A percentile compares a stretch with the other conserved stretches of the same genome.
phyloP scores from a whole-genome alignment of 2,888 invertebrate species.

The Drosophila bunnanda region DNA sequence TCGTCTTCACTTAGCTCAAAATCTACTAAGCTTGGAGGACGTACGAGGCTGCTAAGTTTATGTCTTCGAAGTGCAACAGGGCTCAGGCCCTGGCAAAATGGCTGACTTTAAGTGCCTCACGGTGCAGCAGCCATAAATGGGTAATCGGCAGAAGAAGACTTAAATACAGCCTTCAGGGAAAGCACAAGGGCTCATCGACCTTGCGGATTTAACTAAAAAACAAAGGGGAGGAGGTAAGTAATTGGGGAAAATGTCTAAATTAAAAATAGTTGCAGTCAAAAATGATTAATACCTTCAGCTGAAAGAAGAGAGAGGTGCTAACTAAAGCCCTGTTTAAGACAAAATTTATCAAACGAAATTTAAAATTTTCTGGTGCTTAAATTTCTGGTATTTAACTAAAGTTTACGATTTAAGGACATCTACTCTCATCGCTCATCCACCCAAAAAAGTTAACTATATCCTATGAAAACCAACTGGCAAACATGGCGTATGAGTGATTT shows the following conservation, averaged over 20 bases:
- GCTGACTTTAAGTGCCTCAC: slow-evolving; percentile 18
- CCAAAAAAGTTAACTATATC: slow-evolving; percentile 2
- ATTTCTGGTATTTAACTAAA: background rate
- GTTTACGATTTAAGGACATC: too few relatives aligned
- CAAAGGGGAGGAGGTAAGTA: slow-evolving; percentile 1
- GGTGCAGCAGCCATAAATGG: slow-evolving; percentile 21
- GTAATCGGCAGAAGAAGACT: slow-evolving; percentile 7
- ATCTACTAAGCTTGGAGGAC: background rate
- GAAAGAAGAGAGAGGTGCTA: background rate
- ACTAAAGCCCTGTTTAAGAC: background rate
- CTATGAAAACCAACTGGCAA: background rate
- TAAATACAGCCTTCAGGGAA: slow-evolving; percentile 1
- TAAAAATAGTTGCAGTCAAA: slow-evolving; percentile 5
- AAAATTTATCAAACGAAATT: background rate
- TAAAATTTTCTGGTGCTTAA: background rate
- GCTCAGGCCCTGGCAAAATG: slow-evolving; percentile 6
- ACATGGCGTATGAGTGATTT: slow-evolving; percentile 37
- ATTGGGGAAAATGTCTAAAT: slow-evolving; percentile 10
- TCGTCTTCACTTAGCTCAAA: background rate
- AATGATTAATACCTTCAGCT: background rate
- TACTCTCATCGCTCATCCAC: background rate
- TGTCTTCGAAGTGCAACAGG: slow-evolving; percentile 17
- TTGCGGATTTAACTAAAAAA: slow-evolving; percentile 8
- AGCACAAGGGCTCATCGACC: background rate
- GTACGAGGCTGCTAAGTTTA: background rate